These are phyloP conservation scores for Dicyrtoma fusca DNA, from an alignment of 2,888 invertebrate genomes.

Conservation along the genomic window DNA sequence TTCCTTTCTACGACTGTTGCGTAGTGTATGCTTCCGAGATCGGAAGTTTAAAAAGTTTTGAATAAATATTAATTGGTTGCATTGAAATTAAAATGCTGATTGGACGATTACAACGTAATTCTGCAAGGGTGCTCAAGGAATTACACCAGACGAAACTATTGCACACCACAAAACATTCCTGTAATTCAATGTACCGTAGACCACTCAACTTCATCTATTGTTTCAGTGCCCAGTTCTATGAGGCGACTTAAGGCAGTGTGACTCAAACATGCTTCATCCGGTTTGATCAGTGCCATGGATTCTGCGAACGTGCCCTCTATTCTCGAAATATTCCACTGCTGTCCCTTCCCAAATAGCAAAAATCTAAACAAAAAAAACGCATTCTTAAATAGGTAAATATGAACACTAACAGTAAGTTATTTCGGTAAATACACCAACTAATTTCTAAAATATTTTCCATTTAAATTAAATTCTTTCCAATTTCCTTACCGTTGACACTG, in stretches of 20 bases:
- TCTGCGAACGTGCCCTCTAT: constrained; percentile 70
- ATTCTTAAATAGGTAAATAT: too few relatives aligned
- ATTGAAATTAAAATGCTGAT: too few relatives aligned
- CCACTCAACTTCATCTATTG: constrained; percentile 58
- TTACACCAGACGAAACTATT: too few relatives aligned
- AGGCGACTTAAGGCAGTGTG: constrained; percentile 66
- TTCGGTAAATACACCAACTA: too few relatives aligned
- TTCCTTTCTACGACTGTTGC: too few relatives aligned
- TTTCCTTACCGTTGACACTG: constrained; percentile 63
- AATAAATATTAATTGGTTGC: too few relatives aligned
- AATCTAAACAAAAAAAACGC: constrained; percentile 61
- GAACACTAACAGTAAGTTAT: too few relatives aligned
- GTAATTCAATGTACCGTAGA: constrained; percentile 57
- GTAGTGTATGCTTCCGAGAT: too few relatives aligned
- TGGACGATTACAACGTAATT: too few relatives aligned
- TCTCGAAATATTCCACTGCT: constrained; percentile 73
- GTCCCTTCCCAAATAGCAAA: constrained; percentile 69
- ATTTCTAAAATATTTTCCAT: too few relatives aligned
- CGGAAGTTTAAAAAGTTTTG: too few relatives aligned
- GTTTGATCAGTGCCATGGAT: constrained; percentile 76
- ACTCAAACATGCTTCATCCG: constrained; percentile 81
- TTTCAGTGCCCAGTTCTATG: constrained; percentile 55
- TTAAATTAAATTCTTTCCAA: background rate
- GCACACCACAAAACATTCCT: constrained; percentile 27
- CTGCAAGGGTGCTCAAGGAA: too few relatives aligned